Percentiles rank a stretch among this genome's conserved stretches.
phyloP scores from a whole-genome alignment of 2,888 invertebrate species.

The Tetheella fluctuosa region DNA sequence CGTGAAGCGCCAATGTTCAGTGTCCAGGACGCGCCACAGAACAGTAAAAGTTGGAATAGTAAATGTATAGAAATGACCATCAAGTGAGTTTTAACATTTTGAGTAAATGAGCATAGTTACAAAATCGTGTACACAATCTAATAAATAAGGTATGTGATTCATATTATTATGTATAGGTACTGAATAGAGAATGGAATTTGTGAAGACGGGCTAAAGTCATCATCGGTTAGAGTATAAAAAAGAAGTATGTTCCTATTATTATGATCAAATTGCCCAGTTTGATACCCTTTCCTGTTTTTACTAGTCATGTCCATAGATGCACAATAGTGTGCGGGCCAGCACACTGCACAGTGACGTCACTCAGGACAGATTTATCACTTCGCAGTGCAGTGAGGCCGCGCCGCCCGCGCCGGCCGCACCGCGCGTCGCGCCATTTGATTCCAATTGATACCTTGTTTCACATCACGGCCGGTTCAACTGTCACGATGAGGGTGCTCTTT shows the following conservation, averaged over 20 bases:
- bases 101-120: no score
- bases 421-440: neutral
- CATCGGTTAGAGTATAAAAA: no score
- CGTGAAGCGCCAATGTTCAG: neutral
- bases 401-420: neutral
- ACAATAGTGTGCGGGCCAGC: neutral
- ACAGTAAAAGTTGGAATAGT: neutral
- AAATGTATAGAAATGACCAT: neutral
- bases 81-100: no score
- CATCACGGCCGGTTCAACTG: neutral
- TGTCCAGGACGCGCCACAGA: neutral
- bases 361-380: slow-evolving; percentile 46
- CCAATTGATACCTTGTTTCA: neutral
- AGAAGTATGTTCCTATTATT: no score
- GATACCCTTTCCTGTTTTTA: neutral
- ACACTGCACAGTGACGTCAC: slow-evolving; percentile 18
- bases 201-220: no score
- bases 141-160: no score
- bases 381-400: slow-evolving; percentile 47
- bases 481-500: neutral
- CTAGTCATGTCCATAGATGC: neutral
- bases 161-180: no score
- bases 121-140: no score
- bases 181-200: no score
- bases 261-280: no score